Evolutionary conservation across 2,888 invertebrate genomes (phyloP).

Genomic region (Caenorhabditis macrosperma): DNA sequence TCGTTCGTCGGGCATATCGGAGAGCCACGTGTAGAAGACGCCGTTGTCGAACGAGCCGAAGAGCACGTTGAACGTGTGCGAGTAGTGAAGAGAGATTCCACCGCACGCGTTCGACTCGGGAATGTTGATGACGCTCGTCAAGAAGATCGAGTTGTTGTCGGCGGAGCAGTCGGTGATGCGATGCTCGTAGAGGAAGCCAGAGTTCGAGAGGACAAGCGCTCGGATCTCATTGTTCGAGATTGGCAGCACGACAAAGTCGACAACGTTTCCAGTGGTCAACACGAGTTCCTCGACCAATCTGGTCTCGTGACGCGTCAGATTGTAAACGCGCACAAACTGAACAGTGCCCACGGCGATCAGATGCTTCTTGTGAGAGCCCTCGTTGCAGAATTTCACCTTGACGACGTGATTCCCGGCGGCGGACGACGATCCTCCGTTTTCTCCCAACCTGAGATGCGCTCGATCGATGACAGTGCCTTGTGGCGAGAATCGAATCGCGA

Average conservation of each 20-base stretch:
- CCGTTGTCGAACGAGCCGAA: constrained; percentile 56
- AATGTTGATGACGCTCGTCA: constrained; percentile 57
- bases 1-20: background rate
- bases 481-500: constrained; percentile 55
- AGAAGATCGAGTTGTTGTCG: constrained; percentile 60
- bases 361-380: constrained; percentile 8
- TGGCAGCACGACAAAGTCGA: constrained; percentile 53
- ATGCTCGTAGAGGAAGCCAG: constrained; percentile 61
- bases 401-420: constrained; percentile 59
- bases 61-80: constrained; percentile 42
- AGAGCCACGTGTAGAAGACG: constrained; percentile 29
- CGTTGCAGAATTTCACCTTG: constrained; percentile 38
- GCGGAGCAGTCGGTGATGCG: constrained; percentile 30
- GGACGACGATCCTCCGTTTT: constrained; percentile 22
- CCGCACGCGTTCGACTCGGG: constrained; percentile 28
- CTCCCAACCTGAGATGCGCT: constrained; percentile 41
- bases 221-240: constrained; percentile 26
- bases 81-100: constrained; percentile 58
- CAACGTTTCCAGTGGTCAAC: constrained; percentile 62
- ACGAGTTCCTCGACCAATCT: constrained; percentile 65
- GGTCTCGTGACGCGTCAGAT: constrained; percentile 47
- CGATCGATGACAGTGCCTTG: constrained; percentile 61
- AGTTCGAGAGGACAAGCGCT: constrained; percentile 52
- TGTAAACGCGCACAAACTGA: constrained; percentile 63
- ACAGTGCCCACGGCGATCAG: constrained; percentile 50